Evolutionary conservation across 2,797 vertebrate species (phyloP).

Genomic region (Girardinus metallicus): DNA sequence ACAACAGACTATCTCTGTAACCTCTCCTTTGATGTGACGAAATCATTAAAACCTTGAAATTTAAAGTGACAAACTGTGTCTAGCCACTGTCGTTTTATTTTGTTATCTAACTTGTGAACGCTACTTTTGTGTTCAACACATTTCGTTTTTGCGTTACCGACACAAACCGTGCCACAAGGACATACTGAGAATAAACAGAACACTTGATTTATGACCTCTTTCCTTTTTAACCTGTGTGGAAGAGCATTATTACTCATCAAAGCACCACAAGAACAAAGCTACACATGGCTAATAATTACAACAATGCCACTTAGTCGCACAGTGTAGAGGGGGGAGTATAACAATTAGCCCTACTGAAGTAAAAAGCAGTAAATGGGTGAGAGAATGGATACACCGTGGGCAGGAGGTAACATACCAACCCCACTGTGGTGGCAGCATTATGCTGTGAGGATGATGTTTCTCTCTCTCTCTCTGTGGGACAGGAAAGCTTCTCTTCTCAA

Average conservation of each 20-base stretch:
- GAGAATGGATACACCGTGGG: neutral
- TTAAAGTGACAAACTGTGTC: neutral
- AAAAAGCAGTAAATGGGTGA: neutral
- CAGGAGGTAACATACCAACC: neutral
- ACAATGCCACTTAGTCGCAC: neutral
- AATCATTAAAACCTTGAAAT: neutral
- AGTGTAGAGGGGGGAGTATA: neutral
- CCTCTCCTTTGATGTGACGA: neutral
- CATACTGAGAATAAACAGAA: neutral
- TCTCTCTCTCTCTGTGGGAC: neutral
- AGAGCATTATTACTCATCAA: neutral
- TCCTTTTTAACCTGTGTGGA: neutral
- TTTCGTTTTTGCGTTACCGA: neutral
- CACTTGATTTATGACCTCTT: neutral
- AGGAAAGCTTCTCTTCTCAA: neutral
- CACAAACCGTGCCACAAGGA: neutral
- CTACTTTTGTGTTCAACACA: neutral
- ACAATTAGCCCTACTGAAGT: neutral
- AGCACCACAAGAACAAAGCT: neutral
- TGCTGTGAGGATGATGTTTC: neutral
- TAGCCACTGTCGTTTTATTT: neutral
- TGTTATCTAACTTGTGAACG: neutral
- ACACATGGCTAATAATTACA: neutral
- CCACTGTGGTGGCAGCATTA: neutral
- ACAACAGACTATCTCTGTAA: neutral